Conservation (phyloP, 2,888 invertebrate genomes). For the Machimus rusticus region DNA sequence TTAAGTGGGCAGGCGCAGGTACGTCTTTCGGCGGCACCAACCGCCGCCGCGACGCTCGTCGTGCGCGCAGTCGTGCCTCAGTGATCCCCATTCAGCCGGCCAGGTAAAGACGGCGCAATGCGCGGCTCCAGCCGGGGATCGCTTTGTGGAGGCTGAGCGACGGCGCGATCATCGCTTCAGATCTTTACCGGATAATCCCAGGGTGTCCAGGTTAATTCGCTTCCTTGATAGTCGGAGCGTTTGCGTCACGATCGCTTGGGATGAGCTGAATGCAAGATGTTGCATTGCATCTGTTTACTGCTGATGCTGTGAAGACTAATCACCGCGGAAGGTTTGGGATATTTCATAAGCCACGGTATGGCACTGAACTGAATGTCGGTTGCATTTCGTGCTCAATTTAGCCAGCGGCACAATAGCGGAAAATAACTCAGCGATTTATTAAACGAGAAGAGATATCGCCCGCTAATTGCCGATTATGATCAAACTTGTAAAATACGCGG, state of each 20-base stretch:
- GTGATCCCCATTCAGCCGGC: background rate
- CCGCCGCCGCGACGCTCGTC: background rate
- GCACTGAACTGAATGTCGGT: background rate
- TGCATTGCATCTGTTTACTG: background rate
- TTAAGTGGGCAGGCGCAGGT: background rate
- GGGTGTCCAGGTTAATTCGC: background rate
- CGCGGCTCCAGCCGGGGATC: background rate
- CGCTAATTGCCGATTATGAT: background rate
- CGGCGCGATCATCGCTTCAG: background rate
- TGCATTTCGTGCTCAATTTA: background rate
- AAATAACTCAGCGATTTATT: background rate
- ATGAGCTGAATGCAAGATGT: background rate
- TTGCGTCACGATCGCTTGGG: background rate
- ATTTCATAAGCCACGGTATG: background rate
- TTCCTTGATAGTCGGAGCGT: background rate
- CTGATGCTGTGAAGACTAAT: background rate
- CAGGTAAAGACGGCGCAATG: background rate
- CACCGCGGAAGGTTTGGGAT: background rate
- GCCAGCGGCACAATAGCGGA: background rate
- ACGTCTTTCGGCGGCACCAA: background rate
- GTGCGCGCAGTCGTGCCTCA: background rate
- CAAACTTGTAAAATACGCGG: background rate
- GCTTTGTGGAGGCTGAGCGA: background rate
- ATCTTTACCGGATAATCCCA: background rate
- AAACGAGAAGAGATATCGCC: background rate